Conservation (phyloP, 37 sponge, comb jelly and placozoan genomes). For the Ephydatia muelleri region DNA sequence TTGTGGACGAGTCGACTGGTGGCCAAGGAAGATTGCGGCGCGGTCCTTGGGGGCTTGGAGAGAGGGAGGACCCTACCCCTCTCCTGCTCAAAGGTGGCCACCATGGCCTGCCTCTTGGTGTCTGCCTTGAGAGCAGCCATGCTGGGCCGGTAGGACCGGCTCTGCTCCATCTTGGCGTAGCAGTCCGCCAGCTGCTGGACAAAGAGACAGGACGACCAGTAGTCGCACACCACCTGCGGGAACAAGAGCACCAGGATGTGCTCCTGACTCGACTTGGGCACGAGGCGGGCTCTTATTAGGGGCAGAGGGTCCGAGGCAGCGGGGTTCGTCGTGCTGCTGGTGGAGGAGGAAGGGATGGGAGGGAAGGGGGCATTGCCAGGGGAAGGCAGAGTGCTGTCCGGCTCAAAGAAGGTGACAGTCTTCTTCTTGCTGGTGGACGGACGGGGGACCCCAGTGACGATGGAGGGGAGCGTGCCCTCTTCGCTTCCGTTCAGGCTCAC, state of each 20-base stretch:
- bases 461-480: not conserved
- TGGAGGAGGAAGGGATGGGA: constrained; percentile 13
- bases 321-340: not conserved
- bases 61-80: not conserved
- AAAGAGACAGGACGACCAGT: constrained; percentile 83
- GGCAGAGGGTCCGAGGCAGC: not conserved
- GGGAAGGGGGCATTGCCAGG: not conserved
- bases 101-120: not conserved
- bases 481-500: constrained; percentile 11
- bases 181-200: constrained; percentile 62
- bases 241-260: constrained; percentile 70
- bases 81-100: not conserved
- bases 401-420: not conserved
- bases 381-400: not conserved
- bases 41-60: not conserved
- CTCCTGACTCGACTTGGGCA: constrained; percentile 39
- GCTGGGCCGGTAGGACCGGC: constrained; percentile 22
- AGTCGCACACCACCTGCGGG: constrained; percentile 72
- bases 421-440: constrained; percentile 3
- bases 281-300: constrained; percentile 57
- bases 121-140: constrained; percentile 21
- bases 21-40: constrained; percentile 1
- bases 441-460: not conserved
- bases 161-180: constrained; percentile 63
- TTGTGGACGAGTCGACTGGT: constrained; percentile 9